These are phyloP conservation scores for Chironomus riparius DNA, from an alignment of 2,888 invertebrate species.

Conservation along the genomic window DNA sequence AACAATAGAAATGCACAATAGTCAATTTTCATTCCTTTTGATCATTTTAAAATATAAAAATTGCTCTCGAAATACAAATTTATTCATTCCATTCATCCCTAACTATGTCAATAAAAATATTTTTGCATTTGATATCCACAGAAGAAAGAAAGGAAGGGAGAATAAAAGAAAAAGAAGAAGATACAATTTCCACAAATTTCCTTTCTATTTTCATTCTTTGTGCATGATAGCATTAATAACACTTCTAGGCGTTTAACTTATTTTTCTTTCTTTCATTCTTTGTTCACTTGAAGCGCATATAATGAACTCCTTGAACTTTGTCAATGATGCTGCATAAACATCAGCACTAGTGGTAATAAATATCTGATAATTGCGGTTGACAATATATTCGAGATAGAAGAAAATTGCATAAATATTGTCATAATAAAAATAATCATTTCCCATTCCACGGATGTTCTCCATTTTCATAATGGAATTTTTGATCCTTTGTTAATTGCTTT, in stretches of 20 bases:
- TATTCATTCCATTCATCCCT: neutral
- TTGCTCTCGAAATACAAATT: neutral
- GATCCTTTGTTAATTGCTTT: neutral
- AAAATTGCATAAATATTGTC: neutral
- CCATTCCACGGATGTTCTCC: too few species aligned
- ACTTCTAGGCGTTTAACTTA: neutral
- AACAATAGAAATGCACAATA: slow-evolving; percentile 19
- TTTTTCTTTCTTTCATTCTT: neutral
- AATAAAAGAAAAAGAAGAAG: neutral
- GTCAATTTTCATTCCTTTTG: neutral
- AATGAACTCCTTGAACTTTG: neutral
- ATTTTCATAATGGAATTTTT: neutral
- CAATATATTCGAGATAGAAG: neutral
- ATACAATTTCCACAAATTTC: neutral
- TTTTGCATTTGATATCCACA: neutral
- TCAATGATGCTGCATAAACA: neutral
- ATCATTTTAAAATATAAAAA: neutral
- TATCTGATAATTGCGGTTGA: neutral
- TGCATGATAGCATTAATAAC: neutral
- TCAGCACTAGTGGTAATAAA: neutral
- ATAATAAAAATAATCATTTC: neutral
- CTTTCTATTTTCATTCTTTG: neutral
- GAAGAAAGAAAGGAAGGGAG: neutral
- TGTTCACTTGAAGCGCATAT: neutral
- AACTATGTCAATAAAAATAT: neutral